Evolutionary conservation across 2,113 vertebrate genomes (phyloP).

Genomic region (Elephantulus edwardii): DNA sequence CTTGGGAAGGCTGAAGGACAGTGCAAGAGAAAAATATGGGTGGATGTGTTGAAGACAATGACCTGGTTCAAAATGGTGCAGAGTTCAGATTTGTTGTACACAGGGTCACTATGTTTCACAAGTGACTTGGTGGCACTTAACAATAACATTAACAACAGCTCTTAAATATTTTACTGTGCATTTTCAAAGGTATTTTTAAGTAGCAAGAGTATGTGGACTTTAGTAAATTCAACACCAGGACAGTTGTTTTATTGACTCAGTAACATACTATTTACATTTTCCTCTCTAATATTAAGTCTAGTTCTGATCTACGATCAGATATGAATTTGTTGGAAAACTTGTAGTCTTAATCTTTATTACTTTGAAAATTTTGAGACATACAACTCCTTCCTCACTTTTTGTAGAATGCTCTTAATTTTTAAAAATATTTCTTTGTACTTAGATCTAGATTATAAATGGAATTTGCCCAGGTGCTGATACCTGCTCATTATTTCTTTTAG

Average conservation of each 20-base stretch:
- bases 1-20: too few relatives aligned
- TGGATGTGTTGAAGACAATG: too few relatives aligned
- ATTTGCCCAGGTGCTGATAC: too few relatives aligned
- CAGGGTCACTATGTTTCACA: too few relatives aligned
- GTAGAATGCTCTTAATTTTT: not conserved
- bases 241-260: not conserved
- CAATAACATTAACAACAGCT: too few relatives aligned
- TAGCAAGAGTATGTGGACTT: not conserved
- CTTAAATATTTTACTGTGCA: not conserved
- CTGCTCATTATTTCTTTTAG: too few relatives aligned
- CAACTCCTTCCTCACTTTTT: not conserved
- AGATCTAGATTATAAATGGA: not conserved
- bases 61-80: too few relatives aligned
- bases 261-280: not conserved
- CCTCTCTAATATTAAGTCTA: not conserved
- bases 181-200: not conserved
- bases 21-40: too few relatives aligned
- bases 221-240: not conserved
- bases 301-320: not conserved
- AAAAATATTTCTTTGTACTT: not conserved
- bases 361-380: not conserved
- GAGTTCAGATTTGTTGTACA: too few relatives aligned
- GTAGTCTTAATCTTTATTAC: too few relatives aligned
- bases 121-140: too few relatives aligned
- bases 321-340: too few relatives aligned